A percentile compares a stretch with the other conserved stretches of the same genome.
Conservation (phyloP, 2,888 invertebrate species). For the Belgica antarctica region DNA sequence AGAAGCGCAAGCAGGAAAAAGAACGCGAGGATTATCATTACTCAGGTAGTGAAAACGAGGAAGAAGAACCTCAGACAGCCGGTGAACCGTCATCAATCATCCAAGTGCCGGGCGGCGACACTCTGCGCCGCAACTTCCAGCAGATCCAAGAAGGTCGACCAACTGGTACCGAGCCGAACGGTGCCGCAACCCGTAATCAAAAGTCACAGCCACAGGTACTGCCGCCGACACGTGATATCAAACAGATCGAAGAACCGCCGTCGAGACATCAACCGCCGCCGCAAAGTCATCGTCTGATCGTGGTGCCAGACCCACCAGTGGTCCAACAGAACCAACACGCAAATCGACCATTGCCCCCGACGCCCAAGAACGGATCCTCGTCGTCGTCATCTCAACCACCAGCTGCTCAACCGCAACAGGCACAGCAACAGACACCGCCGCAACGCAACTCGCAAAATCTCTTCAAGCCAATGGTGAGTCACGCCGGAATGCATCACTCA, state of each 20-base stretch:
- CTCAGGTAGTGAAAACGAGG: conserved; percentile 96
- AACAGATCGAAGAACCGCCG: conserved; percentile 76
- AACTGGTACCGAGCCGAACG: conserved; percentile 56
- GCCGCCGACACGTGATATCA: conserved; percentile 53
- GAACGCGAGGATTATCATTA: conserved; percentile 77
- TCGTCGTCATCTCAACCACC: conserved; percentile 50
- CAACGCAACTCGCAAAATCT: conserved; percentile 81
- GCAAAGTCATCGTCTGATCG: conserved; percentile 85
- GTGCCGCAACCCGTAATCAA: conserved; percentile 61
- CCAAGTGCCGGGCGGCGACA: conserved; percentile 83
- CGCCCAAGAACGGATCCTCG: conserved; percentile 69
- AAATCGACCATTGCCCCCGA: conserved; percentile 76
- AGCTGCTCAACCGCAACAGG: conserved; percentile 52
- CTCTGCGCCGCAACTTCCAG: conserved; percentile 94
- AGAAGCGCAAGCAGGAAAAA: conserved; percentile 90
- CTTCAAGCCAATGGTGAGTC: conserved; percentile 81
- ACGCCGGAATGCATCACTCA: conserved; percentile 4
- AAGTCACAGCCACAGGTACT: conserved; percentile 51
- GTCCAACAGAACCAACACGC: conserved; percentile 63
- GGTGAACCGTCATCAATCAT: conserved; percentile 95
- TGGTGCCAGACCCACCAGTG: conserved; percentile 85
- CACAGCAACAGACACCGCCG: conserved; percentile 58
- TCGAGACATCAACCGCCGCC: conserved; percentile 86
- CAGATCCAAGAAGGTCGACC: conserved; percentile 85
- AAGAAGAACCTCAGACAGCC: conserved; percentile 85